Conservation (phyloP, 2,113 vertebrate genomes). For the Myiozetetes cayanensis region DNA sequence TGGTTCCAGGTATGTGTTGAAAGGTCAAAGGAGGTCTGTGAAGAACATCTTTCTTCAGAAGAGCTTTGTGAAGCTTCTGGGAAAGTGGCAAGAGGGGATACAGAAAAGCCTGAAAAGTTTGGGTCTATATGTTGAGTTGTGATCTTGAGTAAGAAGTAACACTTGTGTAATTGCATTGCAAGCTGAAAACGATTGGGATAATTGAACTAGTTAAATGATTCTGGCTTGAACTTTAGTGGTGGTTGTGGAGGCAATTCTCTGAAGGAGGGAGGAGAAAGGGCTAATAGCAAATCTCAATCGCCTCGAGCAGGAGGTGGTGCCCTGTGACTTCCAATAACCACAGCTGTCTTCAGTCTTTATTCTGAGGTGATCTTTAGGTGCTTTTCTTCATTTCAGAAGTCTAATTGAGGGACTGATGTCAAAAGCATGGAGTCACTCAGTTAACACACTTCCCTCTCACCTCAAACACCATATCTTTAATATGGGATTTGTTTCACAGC, state of each 20-base stretch:
- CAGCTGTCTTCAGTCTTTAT: neutral
- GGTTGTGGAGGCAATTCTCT: neutral
- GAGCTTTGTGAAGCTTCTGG: neutral
- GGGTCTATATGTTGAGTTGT: neutral
- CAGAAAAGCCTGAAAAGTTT: neutral
- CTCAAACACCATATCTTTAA: neutral
- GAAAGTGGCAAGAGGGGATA: neutral
- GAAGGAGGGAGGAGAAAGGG: neutral
- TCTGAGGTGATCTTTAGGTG: neutral
- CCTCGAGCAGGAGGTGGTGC: accelerated
- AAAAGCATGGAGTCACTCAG: neutral
- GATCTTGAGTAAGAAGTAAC: neutral
- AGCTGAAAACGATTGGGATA: neutral
- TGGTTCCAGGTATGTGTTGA: neutral
- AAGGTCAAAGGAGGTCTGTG: neutral
- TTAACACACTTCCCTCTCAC: neutral
- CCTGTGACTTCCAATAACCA: neutral
- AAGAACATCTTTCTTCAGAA: neutral
- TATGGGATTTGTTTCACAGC: neutral
- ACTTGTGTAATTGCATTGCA: neutral
- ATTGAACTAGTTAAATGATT: neutral
- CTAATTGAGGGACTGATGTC: neutral
- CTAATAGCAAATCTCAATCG: neutral
- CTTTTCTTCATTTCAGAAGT: neutral
- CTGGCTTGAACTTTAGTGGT: neutral